Base-by-base conservation (phyloP, 1,140 invertebrate genomes). In the Trichomalopsis sarcophagae region DNA sequence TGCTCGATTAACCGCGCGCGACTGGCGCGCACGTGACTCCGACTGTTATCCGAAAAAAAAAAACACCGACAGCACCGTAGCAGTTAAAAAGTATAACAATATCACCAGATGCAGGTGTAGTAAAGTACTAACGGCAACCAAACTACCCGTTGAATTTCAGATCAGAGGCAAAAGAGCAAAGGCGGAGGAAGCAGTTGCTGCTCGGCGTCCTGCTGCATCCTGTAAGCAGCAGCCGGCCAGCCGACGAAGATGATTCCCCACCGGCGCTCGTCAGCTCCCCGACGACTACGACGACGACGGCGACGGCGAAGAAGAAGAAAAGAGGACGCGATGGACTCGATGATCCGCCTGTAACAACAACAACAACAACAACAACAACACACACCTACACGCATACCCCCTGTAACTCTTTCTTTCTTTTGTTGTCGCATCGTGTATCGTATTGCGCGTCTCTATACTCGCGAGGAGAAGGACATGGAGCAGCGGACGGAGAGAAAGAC, bases 161-260 rank as follows among this genome's bases (percentile, higher is more conserved):
- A 98, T 96, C 97, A 98, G 95, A 95, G 97, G 94, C 97, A 97
- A 94, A 98, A 98, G 93, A 98, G 97, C 94, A 98, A 98, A 96
- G 97, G 97, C 87, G 97, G 97, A 86, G 97, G 97, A 86, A 97
- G 96, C 94, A 97, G 97, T 95, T 98, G 97, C 95, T 98, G 97
- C 95, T 97, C 97, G 88, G 95, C 97, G 87, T 97, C 97, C 84
- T 98, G 97, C 94, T 96, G 96, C 94, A 98, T 98, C 95, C 95
- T 98, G 95, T 98, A 97, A 97, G 47, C 77, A 40, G 55, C 21
- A 30, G 68, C 30, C 14, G 2, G n/a, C 30, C 68, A 62, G 55
- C 14, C 17, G 55, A 62, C 50, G 55, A 62, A 62, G 7, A 62
- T 62, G 55, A 62, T 50, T 62, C 21, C 55, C 55, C 55, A 62